phyloP scores from a whole-genome alignment of 2,888 invertebrate genomes.

The Leucania comma region DNA sequence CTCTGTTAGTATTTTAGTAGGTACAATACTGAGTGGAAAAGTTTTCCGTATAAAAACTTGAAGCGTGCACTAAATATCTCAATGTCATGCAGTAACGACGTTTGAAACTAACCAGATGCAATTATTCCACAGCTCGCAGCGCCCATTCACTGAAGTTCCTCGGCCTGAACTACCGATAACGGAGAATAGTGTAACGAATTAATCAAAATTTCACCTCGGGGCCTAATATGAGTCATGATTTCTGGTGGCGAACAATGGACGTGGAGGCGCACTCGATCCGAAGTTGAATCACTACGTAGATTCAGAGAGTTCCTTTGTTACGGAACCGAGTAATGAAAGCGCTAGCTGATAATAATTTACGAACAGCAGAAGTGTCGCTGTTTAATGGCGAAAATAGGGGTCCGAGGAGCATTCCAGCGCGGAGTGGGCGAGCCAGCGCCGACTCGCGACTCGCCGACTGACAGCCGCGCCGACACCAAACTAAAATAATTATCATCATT shows the following conservation, averaged over 20 bases:
- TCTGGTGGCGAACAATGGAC: conserved; percentile 84
- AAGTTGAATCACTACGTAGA: conserved; percentile 89
- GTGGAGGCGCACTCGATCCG: conserved; percentile 83
- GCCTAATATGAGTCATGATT: conserved; percentile 88
- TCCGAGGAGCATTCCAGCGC: conserved; percentile 87
- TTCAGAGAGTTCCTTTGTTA: conserved; percentile 89
- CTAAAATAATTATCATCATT: conserved; percentile 91
- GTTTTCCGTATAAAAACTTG: conserved; percentile 25
- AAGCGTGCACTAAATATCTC: conserved; percentile 44
- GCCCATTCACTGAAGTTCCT: conserved; percentile 82
- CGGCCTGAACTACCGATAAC: conserved; percentile 78
- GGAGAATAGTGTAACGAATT: conserved; percentile 87
- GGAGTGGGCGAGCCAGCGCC: conserved; percentile 60
- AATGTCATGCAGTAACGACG: conserved; percentile 57
- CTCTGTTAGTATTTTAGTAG: not conserved
- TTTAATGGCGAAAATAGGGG: conserved; percentile 87
- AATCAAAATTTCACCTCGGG: conserved; percentile 89
- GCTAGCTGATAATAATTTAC: conserved; percentile 90
- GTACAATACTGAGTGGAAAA: conserved; percentile 12
- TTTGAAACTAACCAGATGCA: conserved; percentile 74
- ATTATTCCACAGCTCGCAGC: conserved; percentile 75
- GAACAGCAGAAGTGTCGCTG: conserved; percentile 90
- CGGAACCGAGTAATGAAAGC: conserved; percentile 88
- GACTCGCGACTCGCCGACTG: conserved; percentile 72
- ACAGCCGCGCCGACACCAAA: conserved; percentile 88